These are phyloP conservation scores for Platycheirus rosarum DNA, from an alignment of 2,888 invertebrate genomes.

Conservation along the genomic window DNA sequence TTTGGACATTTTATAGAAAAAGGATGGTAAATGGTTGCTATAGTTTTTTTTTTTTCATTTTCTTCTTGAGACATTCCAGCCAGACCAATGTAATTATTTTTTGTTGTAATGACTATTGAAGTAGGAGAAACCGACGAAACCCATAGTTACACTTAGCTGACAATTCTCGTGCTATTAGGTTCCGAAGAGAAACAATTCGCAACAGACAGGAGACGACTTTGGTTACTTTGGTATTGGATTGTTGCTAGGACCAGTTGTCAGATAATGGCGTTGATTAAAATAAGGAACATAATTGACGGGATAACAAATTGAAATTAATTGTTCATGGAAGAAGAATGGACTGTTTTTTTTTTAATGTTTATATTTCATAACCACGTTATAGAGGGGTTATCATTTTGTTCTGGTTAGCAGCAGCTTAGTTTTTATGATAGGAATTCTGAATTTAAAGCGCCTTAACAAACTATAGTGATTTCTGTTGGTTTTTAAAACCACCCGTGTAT, in stretches of 20 bases:
- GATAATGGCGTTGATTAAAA: slow-evolving; percentile 17
- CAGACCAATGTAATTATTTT: background rate
- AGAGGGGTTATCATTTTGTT: no score
- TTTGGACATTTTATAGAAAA: background rate
- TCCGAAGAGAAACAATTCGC: background rate
- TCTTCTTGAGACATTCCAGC: background rate
- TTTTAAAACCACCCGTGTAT: no score
- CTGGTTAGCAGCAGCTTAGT: no score
- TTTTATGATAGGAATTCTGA: no score
- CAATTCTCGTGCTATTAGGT: slow-evolving; percentile 8
- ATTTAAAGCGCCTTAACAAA: no score
- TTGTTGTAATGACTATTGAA: background rate
- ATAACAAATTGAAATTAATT: slow-evolving; percentile 17
- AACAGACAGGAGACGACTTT: background rate
- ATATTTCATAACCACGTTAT: no score
- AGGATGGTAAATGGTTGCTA: background rate
- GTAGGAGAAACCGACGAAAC: slow-evolving; percentile 1
- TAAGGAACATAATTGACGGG: slow-evolving; percentile 38
- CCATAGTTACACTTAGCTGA: slow-evolving; percentile 12
- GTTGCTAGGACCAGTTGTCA: background rate
- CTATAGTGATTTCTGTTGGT: no score
- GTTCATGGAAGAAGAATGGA: background rate
- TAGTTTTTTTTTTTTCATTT: background rate
- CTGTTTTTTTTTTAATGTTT: no score
- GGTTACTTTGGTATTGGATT: background rate